These are phyloP conservation scores for Phataginus tricuspis DNA, from an alignment of 2,797 vertebrate genomes.

Conservation along the genomic window DNA sequence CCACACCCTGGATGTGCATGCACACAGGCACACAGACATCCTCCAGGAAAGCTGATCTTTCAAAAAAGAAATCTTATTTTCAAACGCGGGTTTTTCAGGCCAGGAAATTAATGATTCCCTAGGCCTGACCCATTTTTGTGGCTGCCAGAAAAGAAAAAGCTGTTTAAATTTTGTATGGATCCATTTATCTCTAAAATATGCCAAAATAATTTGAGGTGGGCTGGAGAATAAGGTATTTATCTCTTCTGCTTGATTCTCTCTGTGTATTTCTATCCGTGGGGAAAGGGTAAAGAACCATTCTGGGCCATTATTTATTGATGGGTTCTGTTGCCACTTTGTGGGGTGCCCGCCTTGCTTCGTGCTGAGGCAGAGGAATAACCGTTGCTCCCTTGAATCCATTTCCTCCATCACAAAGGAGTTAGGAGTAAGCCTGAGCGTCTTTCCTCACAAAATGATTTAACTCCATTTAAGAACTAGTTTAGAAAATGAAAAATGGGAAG, in stretches of 20 bases:
- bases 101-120: slow-evolving; percentile 88
- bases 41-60: slow-evolving; percentile 84
- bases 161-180: slow-evolving; percentile 85
- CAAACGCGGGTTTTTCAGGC: slow-evolving; percentile 83
- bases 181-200: slow-evolving; percentile 87
- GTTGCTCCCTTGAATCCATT: slow-evolving; percentile 75
- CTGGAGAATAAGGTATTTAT: slow-evolving; percentile 83
- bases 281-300: slow-evolving; percentile 78
- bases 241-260: slow-evolving; percentile 82
- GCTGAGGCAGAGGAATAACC: slow-evolving; percentile 74
- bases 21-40: neutral
- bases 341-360: slow-evolving; percentile 78
- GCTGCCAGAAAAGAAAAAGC: slow-evolving; percentile 85
- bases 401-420: slow-evolving; percentile 59
- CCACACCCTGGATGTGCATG: neutral
- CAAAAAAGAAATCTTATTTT: slow-evolving; percentile 79
- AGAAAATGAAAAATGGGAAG: slow-evolving; percentile 61
- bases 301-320: slow-evolving; percentile 75
- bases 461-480: slow-evolving; percentile 71
- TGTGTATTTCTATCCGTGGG: slow-evolving; percentile 82
- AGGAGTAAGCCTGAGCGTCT: slow-evolving; percentile 69
- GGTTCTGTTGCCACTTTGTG: slow-evolving; percentile 77
- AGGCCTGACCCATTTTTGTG: slow-evolving; percentile 87
- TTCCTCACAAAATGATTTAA: slow-evolving; percentile 57
- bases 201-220: slow-evolving; percentile 84